A percentile compares a stretch with the other conserved stretches of the same genome.
Evolutionary conservation across 2,113 vertebrate genomes (phyloP).

Genomic region (Cavia porcellus): DNA sequence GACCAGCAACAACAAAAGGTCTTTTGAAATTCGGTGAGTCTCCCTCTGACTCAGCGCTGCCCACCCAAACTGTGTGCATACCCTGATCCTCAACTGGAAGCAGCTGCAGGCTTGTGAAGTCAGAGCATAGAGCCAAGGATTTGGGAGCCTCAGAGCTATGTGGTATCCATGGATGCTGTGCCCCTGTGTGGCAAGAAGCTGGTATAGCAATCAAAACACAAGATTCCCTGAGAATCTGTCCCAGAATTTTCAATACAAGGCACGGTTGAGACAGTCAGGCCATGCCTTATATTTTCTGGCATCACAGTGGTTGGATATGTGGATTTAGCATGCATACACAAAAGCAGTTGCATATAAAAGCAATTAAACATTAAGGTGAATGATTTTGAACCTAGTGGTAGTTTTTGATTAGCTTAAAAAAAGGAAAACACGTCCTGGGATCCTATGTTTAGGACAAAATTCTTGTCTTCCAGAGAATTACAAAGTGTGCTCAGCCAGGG

Average conservation of each 20-base stretch:
- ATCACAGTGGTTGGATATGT: neutral
- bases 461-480: neutral
- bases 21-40: neutral
- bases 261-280: neutral
- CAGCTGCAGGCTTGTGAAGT: neutral
- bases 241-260: neutral
- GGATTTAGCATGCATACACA: neutral
- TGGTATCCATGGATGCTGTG: neutral
- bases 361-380: neutral
- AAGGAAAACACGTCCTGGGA: neutral
- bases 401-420: neutral
- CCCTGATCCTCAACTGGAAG: neutral
- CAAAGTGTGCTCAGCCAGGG: too few relatives aligned
- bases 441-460: neutral
- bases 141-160: accelerated
- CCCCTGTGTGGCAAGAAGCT: slow-evolving; percentile 3
- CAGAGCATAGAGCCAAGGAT: neutral
- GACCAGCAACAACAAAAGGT: neutral
- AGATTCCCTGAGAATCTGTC: neutral
- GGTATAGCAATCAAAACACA: neutral
- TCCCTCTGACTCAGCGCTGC: neutral
- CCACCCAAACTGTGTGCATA: too few relatives aligned
- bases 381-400: neutral
- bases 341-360: neutral
- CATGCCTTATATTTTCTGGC: accelerated